Evolutionary conservation across 2,113 vertebrate genomes (phyloP), one percentile per base, ranked within the genome.

Genomic region (Nycticorax nycticorax): DNA sequence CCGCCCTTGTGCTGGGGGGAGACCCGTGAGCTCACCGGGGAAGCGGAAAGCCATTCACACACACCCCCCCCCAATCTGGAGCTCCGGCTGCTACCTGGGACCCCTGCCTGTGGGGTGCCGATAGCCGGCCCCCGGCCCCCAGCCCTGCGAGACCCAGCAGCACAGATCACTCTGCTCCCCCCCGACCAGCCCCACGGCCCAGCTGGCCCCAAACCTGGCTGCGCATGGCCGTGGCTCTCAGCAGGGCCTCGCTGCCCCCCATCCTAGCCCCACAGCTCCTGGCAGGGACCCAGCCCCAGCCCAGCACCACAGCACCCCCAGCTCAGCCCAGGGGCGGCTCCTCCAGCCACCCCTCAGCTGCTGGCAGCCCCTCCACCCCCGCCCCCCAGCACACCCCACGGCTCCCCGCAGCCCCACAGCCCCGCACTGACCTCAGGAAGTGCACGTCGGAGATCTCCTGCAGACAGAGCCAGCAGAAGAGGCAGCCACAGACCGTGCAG

Each of bases 391-490:
- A 19, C 27, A 5, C 24, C 69, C 59, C 13, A 0, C 0, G 6
- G 64, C n/a, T 48, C 37, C 30, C 48, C 37, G 48, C 3, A 9
- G 30, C 30, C 23, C 77, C 43, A 5, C 19, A 37, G 35, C n/a
- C 59, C 56, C 4, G 13, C 39, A 7, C 74, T 41, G 97, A 99
- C 99, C 99, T 99, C 98, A 99, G 98, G 83, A 99, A 99, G 98
- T 99, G 99, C 97, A 99, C 98, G 0, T 99, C 98, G 3, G 99
- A 98, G 97, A 99, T 99, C 98, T 99, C 99, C 88, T 97, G 98
- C 98, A 99, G 98, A 97, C 99, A 99, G 68, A 99, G 98, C 99
- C 99, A 99, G 92, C 99, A 99, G 98, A 99, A 99, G 97, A 99
- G 99, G 96, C 99, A 99, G 93, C 98, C 98, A 10, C 98, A 99